Evolutionary conservation across 2,797 vertebrate genomes (phyloP).

Genomic region (Myotis daubentonii): DNA sequence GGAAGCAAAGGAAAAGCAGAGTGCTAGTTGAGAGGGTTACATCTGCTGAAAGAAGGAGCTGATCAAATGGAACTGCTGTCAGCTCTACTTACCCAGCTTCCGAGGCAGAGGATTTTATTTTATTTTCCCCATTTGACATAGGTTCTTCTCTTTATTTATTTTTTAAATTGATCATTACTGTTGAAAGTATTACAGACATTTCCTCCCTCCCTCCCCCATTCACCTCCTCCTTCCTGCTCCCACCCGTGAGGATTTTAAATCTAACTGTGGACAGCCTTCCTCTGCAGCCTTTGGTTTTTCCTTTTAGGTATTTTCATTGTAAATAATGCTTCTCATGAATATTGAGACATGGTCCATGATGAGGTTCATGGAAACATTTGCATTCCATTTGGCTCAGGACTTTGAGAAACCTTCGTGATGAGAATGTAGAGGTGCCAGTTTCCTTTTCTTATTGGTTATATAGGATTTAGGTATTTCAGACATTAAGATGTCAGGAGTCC

Average conservation of each 20-base stretch:
- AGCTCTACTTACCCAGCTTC: background rate
- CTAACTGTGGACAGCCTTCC: background rate
- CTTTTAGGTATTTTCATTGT: background rate
- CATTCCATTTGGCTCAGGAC: background rate
- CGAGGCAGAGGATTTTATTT: background rate
- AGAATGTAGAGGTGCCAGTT: background rate
- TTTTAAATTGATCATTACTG: no score
- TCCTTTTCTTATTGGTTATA: background rate
- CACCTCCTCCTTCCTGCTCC: no score
- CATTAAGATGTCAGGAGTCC: background rate
- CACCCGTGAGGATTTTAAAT: background rate
- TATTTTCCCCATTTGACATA: no score
- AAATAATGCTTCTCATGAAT: background rate
- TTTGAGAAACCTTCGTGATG: constrained; percentile 13
- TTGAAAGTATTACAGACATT: no score
- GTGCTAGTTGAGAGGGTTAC: background rate
- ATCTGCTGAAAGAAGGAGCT: background rate
- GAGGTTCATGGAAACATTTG: constrained; percentile 4
- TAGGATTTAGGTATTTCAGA: background rate
- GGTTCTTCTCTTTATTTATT: no score
- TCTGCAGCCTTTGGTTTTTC: background rate
- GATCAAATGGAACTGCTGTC: background rate
- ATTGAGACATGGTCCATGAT: background rate
- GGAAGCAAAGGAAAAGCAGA: background rate
- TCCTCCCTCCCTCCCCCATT: no score